Evolutionary conservation across 2,888 invertebrate species (phyloP).

Genomic region (Hypomecis punctinalis): DNA sequence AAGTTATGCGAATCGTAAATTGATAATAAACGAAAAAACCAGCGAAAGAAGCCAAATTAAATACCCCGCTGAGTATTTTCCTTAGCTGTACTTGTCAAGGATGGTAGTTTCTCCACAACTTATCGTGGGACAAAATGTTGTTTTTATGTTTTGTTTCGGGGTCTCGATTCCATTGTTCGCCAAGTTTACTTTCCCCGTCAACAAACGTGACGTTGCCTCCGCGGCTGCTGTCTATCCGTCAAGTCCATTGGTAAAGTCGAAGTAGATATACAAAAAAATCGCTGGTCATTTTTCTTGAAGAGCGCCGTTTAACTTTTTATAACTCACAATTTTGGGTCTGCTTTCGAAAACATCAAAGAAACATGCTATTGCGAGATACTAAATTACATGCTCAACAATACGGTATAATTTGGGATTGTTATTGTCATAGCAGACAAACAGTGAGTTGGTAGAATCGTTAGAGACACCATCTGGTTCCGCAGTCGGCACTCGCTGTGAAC

Average conservation of each 20-base stretch:
- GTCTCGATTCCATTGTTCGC: slow-evolving; percentile 63
- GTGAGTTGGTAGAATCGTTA: slow-evolving; percentile 19
- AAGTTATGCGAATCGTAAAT: slow-evolving; percentile 37
- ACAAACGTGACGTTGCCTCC: slow-evolving; percentile 54
- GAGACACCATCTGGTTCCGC: slow-evolving; percentile 23
- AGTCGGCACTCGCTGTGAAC: slow-evolving; percentile 20
- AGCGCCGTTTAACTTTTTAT: slow-evolving; percentile 36
- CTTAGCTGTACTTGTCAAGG: slow-evolving; percentile 49
- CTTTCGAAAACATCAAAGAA: slow-evolving; percentile 39
- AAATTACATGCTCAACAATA: slow-evolving; percentile 25
- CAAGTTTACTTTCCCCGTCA: slow-evolving; percentile 67
- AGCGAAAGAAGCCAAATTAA: slow-evolving; percentile 44
- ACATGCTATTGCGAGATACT: slow-evolving; percentile 9
- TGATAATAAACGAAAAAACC: slow-evolving; percentile 40
- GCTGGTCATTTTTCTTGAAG: slow-evolving; percentile 38
- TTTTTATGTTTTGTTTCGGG: slow-evolving; percentile 58
- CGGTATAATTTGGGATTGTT: slow-evolving; percentile 25
- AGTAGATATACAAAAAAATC: slow-evolving; percentile 38
- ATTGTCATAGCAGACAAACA: slow-evolving; percentile 30
- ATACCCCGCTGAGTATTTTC: slow-evolving; percentile 44
- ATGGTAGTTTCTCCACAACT: slow-evolving; percentile 49
- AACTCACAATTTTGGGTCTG: slow-evolving; percentile 30
- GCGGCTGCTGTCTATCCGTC: slow-evolving; percentile 34
- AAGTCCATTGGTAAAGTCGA: slow-evolving; percentile 24
- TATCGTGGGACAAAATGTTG: slow-evolving; percentile 52